Percentiles rank a stretch among this genome's conserved stretches.
Evolutionary conservation across 2,797 vertebrate species (phyloP).

Genomic region (Eospalax fontanierii): DNA sequence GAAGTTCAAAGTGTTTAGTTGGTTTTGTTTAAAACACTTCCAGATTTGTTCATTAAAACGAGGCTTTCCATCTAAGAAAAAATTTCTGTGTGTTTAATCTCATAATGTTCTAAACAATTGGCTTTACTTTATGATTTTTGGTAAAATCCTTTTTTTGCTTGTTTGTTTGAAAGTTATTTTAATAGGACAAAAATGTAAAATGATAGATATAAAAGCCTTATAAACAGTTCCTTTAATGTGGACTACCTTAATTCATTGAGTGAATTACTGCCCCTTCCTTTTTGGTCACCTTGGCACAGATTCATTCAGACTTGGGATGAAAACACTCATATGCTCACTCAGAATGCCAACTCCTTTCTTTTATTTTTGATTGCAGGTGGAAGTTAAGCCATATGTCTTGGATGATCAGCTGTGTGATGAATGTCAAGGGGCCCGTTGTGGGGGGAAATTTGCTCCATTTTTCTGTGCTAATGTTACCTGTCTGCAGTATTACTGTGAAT

Average conservation of each 20-base stretch:
- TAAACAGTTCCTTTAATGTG: neutral
- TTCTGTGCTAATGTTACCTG: slow-evolving; percentile 99
- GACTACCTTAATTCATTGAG: neutral
- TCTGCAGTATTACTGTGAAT: slow-evolving; percentile 99
- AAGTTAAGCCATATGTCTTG: slow-evolving; percentile 99
- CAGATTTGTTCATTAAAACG: slow-evolving; percentile 22
- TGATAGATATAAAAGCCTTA: neutral
- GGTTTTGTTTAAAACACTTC: slow-evolving; percentile 38
- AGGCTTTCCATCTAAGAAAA: neutral
- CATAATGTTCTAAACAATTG: neutral
- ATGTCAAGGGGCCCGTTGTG: slow-evolving; percentile 99
- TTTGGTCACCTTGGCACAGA: neutral
- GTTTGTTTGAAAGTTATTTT: slow-evolving; percentile 2
- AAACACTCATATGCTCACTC: neutral
- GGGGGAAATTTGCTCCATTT: slow-evolving; percentile 99
- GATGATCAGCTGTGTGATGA: slow-evolving; percentile 99
- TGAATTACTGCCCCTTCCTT: neutral
- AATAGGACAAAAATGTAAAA: slow-evolving; percentile 33
- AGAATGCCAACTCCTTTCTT: slow-evolving; percentile 68
- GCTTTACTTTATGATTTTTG: slow-evolving; percentile 42
- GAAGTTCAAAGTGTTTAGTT: slow-evolving; percentile 8
- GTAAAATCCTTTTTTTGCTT: neutral
- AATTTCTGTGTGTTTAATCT: neutral
- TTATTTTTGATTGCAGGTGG: slow-evolving; percentile 93
- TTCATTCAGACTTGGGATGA: neutral